phyloP scores from a whole-genome alignment of 2,797 vertebrate species.

The Gadopsis bispinosus region DNA sequence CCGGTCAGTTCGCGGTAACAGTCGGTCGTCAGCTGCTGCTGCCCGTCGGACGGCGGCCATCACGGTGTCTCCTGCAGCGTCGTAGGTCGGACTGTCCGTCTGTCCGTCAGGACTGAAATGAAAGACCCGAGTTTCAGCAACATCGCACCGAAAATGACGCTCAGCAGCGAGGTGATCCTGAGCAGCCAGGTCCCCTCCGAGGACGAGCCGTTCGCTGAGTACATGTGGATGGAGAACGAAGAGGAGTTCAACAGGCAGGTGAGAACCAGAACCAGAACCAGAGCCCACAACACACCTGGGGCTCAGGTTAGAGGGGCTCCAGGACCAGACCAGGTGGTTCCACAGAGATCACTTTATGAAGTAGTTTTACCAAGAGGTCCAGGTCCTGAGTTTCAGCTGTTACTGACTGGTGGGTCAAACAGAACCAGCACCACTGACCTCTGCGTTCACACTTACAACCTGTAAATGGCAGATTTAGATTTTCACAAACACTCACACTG shows the following conservation, averaged over 20 bases:
- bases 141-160: slow-evolving; percentile 83
- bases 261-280: slow-evolving; percentile 1
- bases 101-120: slow-evolving; percentile 71
- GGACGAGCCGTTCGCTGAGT: slow-evolving; percentile 93
- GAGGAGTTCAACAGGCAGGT: slow-evolving; percentile 95
- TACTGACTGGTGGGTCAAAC: too few species aligned
- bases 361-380: too few species aligned
- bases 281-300: too few species aligned
- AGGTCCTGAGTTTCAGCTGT: too few species aligned
- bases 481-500: too few species aligned
- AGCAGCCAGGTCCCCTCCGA: slow-evolving; percentile 87
- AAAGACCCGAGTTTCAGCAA: slow-evolving; percentile 90
- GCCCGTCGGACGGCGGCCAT: slow-evolving; percentile 43
- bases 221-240: slow-evolving; percentile 97
- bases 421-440: too few species aligned
- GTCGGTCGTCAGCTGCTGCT: slow-evolving; percentile 9
- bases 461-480: too few species aligned
- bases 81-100: too few species aligned
- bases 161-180: slow-evolving; percentile 87
- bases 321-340: too few species aligned
- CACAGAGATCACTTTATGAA: too few species aligned
- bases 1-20: not conserved
- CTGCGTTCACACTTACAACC: too few species aligned
- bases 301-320: too few species aligned
- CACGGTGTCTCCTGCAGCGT: slow-evolving; percentile 2